These are phyloP conservation scores for Polyergus mexicanus DNA, from an alignment of 1,140 invertebrate genomes.

Conservation along the genomic window DNA sequence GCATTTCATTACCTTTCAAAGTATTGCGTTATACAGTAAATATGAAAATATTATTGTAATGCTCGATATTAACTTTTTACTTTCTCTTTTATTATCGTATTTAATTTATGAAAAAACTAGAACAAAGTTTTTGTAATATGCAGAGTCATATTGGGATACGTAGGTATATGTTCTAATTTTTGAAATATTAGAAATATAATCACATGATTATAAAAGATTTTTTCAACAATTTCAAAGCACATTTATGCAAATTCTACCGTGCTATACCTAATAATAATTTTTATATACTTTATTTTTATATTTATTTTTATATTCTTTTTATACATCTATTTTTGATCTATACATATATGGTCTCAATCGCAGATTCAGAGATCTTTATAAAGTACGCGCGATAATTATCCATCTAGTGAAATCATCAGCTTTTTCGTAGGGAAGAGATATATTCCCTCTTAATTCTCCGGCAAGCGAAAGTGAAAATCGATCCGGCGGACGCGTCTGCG, in stretches of 20 bases:
- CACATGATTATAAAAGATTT: neutral
- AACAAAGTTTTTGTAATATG: neutral
- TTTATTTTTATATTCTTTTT: neutral
- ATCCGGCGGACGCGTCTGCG: constrained; percentile 68
- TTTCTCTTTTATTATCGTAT: neutral
- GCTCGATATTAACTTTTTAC: constrained; percentile 32
- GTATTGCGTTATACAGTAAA: constrained; percentile 16
- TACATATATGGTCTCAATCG: neutral
- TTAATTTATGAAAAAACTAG: neutral
- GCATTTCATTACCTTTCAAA: constrained; percentile 14
- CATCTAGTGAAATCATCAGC: neutral
- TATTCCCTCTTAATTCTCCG: constrained; percentile 53
- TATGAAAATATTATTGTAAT: constrained; percentile 47
- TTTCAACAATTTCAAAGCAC: neutral
- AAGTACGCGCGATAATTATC: constrained; percentile 1
- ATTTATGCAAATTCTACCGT: neutral
- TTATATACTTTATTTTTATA: neutral
- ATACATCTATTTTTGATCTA: neutral
- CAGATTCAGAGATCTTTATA: neutral
- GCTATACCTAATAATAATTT: neutral
- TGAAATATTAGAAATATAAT: neutral
- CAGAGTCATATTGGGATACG: neutral
- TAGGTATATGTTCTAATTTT: neutral
- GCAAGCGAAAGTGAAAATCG: constrained; percentile 75
- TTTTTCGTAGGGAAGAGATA: constrained; percentile 15